A percentile compares a stretch with the other conserved stretches of the same genome.
Evolutionary conservation across 1,140 invertebrate species (phyloP).

Genomic region (Branchinecta lindahli): DNA sequence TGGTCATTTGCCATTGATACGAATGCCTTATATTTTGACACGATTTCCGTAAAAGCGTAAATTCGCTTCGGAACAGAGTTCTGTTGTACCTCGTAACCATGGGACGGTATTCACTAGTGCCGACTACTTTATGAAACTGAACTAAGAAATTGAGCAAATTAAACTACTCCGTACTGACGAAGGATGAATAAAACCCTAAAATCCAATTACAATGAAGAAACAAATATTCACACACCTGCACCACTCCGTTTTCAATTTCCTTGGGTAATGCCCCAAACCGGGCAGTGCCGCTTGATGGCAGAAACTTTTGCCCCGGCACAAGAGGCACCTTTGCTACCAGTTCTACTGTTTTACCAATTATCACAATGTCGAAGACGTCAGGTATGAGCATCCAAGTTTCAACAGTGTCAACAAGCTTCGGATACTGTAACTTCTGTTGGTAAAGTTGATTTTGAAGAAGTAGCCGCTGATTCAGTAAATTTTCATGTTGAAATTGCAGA

Average conservation of each 20-base stretch:
- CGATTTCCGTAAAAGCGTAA: too few relatives aligned
- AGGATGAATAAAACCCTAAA: too few relatives aligned
- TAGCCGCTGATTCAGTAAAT: background rate
- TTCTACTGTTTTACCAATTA: background rate
- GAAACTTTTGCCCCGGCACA: background rate
- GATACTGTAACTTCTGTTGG: background rate
- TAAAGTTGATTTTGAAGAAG: background rate
- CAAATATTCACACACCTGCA: background rate
- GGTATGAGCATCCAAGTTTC: background rate
- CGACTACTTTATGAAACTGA: too few relatives aligned
- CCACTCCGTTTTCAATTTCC: background rate
- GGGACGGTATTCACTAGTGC: too few relatives aligned
- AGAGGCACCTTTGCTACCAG: background rate
- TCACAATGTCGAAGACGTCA: background rate
- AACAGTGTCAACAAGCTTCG: background rate
- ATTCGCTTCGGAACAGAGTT: too few relatives aligned
- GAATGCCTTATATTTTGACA: too few relatives aligned
- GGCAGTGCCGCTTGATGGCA: background rate
- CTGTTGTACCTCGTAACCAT: too few relatives aligned
- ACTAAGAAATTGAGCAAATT: too few relatives aligned
- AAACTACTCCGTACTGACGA: too few relatives aligned
- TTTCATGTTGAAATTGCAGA: background rate
- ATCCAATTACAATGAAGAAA: too few relatives aligned
- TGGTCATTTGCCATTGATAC: too few relatives aligned
- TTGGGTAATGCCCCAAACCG: background rate